These are phyloP conservation scores for Patagioenas fasciata DNA, from an alignment of 2,113 vertebrate species.

Conservation along the genomic window DNA sequence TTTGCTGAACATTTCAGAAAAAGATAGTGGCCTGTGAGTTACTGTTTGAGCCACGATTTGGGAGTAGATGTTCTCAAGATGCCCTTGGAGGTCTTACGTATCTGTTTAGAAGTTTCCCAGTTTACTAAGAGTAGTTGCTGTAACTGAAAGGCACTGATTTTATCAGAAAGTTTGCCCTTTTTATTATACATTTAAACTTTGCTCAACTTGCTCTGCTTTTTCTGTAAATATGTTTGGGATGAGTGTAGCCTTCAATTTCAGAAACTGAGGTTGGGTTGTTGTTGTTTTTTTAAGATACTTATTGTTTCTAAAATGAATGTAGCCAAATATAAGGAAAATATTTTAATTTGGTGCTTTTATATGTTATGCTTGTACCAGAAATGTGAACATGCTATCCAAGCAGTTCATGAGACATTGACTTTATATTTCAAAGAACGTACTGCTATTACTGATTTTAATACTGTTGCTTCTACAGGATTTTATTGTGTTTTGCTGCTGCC, in stretches of 20 bases:
- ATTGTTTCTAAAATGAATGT: background rate
- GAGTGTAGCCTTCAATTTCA: background rate
- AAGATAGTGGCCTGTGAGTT: background rate
- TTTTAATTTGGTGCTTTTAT: background rate
- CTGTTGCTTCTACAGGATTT: background rate
- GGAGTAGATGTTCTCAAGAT: background rate
- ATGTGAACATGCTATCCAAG: background rate
- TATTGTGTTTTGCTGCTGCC: background rate
- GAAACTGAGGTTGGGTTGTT: background rate
- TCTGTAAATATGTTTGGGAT: background rate
- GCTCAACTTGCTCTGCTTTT: background rate
- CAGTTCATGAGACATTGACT: background rate
- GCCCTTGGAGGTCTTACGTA: background rate
- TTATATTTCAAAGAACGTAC: background rate
- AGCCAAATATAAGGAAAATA: background rate
- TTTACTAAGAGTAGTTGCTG: background rate
- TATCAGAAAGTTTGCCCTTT: background rate
- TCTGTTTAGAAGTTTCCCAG: background rate
- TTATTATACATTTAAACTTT: conserved; percentile 1
- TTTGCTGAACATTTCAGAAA: background rate
- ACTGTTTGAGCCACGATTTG: background rate
- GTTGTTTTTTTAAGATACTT: background rate
- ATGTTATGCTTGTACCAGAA: background rate
- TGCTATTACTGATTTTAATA: background rate
- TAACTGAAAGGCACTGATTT: background rate